Base-by-base conservation (phyloP, 2,797 vertebrate genomes). In the Gymnopithys bicolor region DNA sequence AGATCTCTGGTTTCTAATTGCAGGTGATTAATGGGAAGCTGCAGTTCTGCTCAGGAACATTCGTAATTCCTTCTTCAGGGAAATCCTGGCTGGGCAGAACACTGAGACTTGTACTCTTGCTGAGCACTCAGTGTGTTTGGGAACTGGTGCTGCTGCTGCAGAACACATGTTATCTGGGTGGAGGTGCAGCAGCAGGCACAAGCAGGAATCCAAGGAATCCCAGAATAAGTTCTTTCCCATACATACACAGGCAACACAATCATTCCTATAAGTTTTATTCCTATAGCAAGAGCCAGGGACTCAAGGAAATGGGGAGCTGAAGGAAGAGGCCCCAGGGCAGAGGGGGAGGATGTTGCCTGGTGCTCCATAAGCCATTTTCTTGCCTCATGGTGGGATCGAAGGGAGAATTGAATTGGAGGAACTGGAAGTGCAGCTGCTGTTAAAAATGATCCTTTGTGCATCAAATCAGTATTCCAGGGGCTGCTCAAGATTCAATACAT, bases 381-480 rank as follows among this genome's bases (percentile, higher is more conserved):
- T 24, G 19, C 32, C 35, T 64, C 43, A 6, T 3, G 2, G 27
- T 8, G 4, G 85, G 60, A 52, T 19, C 16, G 45, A 77, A 81
- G 6, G 59, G 53, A 77, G 75, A 66, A 43, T 49, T 49, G 74
- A 80, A 93, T 77, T 6, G 1, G 80, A 95, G 64, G 70, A 70
- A 62, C 2, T 37, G 86, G 70, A 94, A 93, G 87, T 77, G 28
- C 56, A 71, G 94, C 79, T 2, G 4, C 86, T 71, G 91, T 94
- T 97, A 94, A 95, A 97, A 96, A 96, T 56, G 86, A 97, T 92
- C 91, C 94, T 94, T 93, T 81, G 87, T 97, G 88, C 91, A 84
- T 94, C 93, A 74, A 93, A 96, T 98, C 97, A 97, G 97, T 97
- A 98, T 97, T 98, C 98, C 91, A 78, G 62, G 51, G 95, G 84